These are phyloP conservation scores for Talpa occidentalis DNA, from an alignment of 2,113 vertebrate genomes.

Conservation along the genomic window DNA sequence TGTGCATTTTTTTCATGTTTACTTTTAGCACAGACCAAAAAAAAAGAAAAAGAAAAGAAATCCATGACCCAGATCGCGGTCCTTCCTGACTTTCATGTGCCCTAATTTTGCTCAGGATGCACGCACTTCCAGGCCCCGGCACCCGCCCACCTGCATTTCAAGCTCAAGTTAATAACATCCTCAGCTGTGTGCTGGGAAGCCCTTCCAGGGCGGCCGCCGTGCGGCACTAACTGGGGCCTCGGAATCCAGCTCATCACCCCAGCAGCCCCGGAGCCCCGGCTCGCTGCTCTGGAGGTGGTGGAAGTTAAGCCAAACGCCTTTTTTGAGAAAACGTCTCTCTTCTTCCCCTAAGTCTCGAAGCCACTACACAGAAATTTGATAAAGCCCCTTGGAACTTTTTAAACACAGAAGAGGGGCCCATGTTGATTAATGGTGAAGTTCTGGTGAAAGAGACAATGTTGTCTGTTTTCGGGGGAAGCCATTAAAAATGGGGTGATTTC, in stretches of 20 bases:
- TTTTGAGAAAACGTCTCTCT: background rate
- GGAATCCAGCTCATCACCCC: too few species aligned
- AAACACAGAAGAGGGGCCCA: background rate
- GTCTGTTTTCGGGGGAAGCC: background rate
- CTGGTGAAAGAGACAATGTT: too few species aligned
- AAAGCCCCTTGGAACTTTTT: background rate
- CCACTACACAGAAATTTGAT: background rate
- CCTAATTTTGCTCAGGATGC: slow-evolving; percentile 57
- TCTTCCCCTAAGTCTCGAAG: background rate
- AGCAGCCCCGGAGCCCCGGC: too few species aligned
- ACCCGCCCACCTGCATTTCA: slow-evolving; percentile 52
- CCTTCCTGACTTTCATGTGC: slow-evolving; percentile 69
- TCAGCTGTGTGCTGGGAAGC: background rate
- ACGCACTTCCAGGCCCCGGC: slow-evolving; percentile 31
- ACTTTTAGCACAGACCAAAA: background rate
- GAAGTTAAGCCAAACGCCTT: background rate
- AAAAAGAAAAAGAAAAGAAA: background rate
- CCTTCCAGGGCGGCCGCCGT: background rate
- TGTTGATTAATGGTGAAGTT: background rate
- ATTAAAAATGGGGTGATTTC: background rate
- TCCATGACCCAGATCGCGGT: slow-evolving; percentile 20
- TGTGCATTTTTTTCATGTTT: slow-evolving; percentile 13
- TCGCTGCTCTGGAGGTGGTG: background rate
- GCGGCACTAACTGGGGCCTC: too few species aligned
- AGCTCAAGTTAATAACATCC: slow-evolving; percentile 37